A percentile compares a stretch with the other conserved stretches of the same genome.
phyloP scores from a whole-genome alignment of 2,797 vertebrate genomes.

The Euthynnus affinis region DNA sequence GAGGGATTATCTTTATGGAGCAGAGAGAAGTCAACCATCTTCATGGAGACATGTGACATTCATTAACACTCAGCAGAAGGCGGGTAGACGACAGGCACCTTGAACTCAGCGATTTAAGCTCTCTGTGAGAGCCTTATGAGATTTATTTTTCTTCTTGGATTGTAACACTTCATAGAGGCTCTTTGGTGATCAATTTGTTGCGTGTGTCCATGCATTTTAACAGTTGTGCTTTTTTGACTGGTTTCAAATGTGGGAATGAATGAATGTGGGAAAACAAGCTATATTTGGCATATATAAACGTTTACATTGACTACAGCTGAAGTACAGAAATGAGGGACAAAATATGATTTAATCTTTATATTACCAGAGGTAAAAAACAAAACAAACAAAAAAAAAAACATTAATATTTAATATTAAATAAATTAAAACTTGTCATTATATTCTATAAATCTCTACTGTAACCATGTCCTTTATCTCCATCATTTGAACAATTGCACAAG shows the following conservation, averaged over 20 bases:
- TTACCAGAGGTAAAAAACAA: no score
- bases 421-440: no score
- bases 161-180: constrained; percentile 4
- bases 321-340: neutral
- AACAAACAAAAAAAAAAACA: no score
- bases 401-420: no score
- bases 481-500: no score
- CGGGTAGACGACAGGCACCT: constrained; percentile 25
- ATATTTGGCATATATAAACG: neutral
- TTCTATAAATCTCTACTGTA: no score
- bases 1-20: constrained; percentile 70
- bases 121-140: neutral
- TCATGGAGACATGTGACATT: constrained; percentile 76
- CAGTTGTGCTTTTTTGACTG: neutral
- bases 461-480: no score
- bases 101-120: constrained; percentile 15
- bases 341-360: no score
- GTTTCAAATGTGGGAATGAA: constrained; percentile 18
- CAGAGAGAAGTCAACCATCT: constrained; percentile 57
- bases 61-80: constrained; percentile 70
- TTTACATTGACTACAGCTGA: neutral
- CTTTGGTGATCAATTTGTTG: neutral
- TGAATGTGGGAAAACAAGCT: neutral
- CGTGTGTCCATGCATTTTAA: neutral
- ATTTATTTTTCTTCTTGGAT: constrained; percentile 24